A percentile compares a stretch with the other conserved stretches of the same genome.
phyloP scores from a whole-genome alignment of 2,797 vertebrate genomes.

The Synaphobranchus kaupii region DNA sequence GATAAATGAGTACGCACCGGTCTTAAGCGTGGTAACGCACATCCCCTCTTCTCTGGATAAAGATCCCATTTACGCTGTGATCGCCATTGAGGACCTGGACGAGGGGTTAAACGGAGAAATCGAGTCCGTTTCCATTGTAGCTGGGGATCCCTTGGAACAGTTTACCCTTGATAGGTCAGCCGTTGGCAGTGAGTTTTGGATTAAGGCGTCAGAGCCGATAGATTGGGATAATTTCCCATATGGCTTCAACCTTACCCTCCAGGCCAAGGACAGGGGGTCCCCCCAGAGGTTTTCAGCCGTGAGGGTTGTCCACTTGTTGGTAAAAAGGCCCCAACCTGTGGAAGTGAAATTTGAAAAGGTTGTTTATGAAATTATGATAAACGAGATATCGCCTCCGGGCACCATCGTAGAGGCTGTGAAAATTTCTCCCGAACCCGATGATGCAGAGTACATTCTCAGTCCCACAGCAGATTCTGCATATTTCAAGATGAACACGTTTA shows the following conservation, averaged over 20 bases:
- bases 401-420: conserved; percentile 82
- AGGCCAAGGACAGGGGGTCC: conserved; percentile 89
- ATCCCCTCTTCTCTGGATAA: conserved; percentile 77
- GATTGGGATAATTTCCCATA: conserved; percentile 82
- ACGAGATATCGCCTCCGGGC: conserved; percentile 92
- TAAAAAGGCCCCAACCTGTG: conserved; percentile 66
- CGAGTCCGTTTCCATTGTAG: conserved; percentile 85
- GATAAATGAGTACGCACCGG: conserved; percentile 86
- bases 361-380: conserved; percentile 80
- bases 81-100: conserved; percentile 86
- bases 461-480: conserved; percentile 77
- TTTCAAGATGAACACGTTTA: conserved; percentile 86
- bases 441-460: conserved; percentile 84
- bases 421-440: conserved; percentile 78
- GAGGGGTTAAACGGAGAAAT: conserved; percentile 91
- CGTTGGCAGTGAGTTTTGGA: conserved; percentile 79
- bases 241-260: conserved; percentile 88
- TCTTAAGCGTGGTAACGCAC: conserved; percentile 79
- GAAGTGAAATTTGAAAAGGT: conserved; percentile 83
- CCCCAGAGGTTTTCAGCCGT: conserved; percentile 85
- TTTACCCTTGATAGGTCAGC: conserved; percentile 82
- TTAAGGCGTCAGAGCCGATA: conserved; percentile 79
- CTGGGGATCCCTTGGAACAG: conserved; percentile 81
- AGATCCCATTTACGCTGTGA: conserved; percentile 81
- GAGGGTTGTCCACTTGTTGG: conserved; percentile 76